Evolutionary conservation across 2,888 invertebrate genomes (phyloP).

Genomic region (Drosophila mettleri): DNA sequence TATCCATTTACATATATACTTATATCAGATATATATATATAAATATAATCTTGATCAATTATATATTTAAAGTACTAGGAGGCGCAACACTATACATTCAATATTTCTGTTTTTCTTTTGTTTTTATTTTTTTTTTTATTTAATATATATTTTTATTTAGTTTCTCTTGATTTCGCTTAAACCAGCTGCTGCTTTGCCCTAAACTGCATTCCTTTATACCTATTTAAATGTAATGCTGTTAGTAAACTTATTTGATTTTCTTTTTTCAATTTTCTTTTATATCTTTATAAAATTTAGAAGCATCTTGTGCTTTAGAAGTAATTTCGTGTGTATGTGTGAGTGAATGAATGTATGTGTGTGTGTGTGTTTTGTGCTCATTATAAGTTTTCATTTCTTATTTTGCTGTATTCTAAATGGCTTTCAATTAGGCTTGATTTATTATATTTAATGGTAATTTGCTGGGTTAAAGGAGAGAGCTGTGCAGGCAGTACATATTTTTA

Average conservation of each 20-base stretch:
- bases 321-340: constrained; percentile 28
- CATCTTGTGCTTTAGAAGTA: constrained; percentile 48
- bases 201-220: constrained; percentile 38
- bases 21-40: constrained; percentile 54
- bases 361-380: constrained; percentile 40
- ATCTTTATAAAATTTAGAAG: constrained; percentile 51
- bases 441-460: constrained; percentile 36
- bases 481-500: constrained; percentile 52
- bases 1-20: constrained; percentile 70
- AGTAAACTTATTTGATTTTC: constrained; percentile 41
- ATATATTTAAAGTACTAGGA: constrained; percentile 73
- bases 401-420: constrained; percentile 45
- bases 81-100: constrained; percentile 80
- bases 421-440: constrained; percentile 28
- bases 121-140: constrained; percentile 45
- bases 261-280: constrained; percentile 16
- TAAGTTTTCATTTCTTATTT: constrained; percentile 46
- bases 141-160: constrained; percentile 52
- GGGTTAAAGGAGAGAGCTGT: constrained; percentile 43
- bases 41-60: constrained; percentile 58
- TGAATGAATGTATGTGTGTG: constrained; percentile 33
- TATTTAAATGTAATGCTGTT: constrained; percentile 54
- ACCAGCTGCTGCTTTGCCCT: constrained; percentile 27
- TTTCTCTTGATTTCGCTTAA: constrained; percentile 31
- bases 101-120: constrained; percentile 51